Evolutionary conservation across 2,888 invertebrate species (phyloP), one percentile per base, ranked within the genome.

Genomic region (Cephus rjabovi): DNA sequence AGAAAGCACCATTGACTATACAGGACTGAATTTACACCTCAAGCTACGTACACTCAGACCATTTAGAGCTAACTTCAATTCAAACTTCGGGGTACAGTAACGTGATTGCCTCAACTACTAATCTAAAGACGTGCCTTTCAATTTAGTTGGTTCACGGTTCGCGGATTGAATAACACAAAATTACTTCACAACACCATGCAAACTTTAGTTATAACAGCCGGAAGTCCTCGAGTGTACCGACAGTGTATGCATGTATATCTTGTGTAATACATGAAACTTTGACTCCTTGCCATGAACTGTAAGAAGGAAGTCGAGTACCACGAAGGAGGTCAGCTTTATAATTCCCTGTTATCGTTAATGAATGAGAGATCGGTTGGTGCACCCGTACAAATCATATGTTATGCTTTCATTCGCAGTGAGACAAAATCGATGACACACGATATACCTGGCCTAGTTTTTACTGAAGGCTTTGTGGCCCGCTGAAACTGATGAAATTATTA

Each of bases 401-500:
- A 56, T 56, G 56, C 56, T 56, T 56, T 56, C 56, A 56, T 56
- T 71, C 73, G 68, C 11, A 15, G 77, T 31, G 68, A 81, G 79
- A 81, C 70, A 73, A 77, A 85, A 84, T 85, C 85, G 77, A 85
- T 84, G 76, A 74, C 75, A 80, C 69, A 77, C 71, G 79, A 79
- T 84, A 79, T 77, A 75, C 79, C 79, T 81, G 80, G 81, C 80
- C 84, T 80, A 84, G 74, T 85, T 84, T 80, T 77, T 79, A 74
- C 77, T 73, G 76, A 79, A 81, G 76, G 76, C 34, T 79, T 34
- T 35, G 23, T 73, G 75, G 78, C 76, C 70, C 78, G 76, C 75
- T 71, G 75, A 74, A 77, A 76, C 69, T 74, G 70, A 69, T 71
- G 70, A 33, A 73, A 40, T 69, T 34, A 69, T 71, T n/a, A 35